Base-by-base conservation (phyloP, 1,140 invertebrate species). In the Branchinecta lindahli region DNA sequence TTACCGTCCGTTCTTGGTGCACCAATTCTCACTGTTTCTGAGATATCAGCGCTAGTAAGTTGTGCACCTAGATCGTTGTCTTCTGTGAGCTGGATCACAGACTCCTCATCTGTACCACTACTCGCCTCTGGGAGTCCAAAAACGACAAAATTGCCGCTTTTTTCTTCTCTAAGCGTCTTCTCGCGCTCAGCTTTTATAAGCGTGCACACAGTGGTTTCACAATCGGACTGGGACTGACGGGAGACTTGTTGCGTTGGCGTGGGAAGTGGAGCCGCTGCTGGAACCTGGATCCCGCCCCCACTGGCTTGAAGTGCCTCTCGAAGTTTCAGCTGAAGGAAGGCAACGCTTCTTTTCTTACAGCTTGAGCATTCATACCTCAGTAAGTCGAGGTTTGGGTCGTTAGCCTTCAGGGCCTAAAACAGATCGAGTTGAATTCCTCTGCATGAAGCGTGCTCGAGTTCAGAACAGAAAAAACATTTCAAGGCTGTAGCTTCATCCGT, bases 311-410 rank as follows among this genome's bases (percentile, higher is more conserved):
- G 9, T 52, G 47, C 47, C n/a, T 52, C 47, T 9, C 47, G 47
- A 9, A 52, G 47, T 52, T 52, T 52, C n/a, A n/a, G 47, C 47
- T 52, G 47, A 52, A 52, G 47, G 47, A 52, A 52, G 47, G 47
- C 9, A 9, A 52, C 47, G n/a, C 9, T 52, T 52, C 47, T 9
- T n/a, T 52, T 52, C 9, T n/a, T 52, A n/a, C 47, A 52, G 47
- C 9, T n/a, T 52, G 47, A 9, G 47, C 47, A 52, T 52, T 52
- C 47, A 52, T 52, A n/a, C 47, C n/a, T 52, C 47, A 9, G 47
- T 52, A 52, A 52, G 9, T 52, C n/a, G 9, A n/a, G n/a, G n/a
- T 52, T 52, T 52, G 47, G 47, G 47, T 52, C n/a, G 47, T 52
- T 9, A 9, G 47, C 9, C n/a, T 52, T n/a, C n/a, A 52, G n/a